Base-by-base conservation (phyloP, 2,888 invertebrate species). In the Malthinus flaveolus region DNA sequence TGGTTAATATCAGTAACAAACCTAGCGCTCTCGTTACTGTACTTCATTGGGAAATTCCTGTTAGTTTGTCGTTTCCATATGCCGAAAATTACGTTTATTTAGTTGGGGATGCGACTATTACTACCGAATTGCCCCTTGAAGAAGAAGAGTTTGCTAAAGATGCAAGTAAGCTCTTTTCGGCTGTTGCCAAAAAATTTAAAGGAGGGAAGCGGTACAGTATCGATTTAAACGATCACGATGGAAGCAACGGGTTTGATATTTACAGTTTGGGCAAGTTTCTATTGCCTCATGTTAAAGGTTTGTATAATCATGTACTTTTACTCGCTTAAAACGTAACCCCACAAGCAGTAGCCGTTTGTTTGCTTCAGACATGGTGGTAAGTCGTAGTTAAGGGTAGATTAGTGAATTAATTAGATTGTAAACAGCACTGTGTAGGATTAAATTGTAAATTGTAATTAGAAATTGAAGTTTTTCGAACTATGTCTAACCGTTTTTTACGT, bases 11-110 rank as follows among this genome's bases (percentile, higher is more conserved):
- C 37, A 46, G 55, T 32, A 42, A 52, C n/a, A 44, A 39, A 9
- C 52, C 42, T 13, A 37, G 49, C 1, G 56, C 50, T 7, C 60
- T 54, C 7, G 47, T 64, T 11, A 64, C 58, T 8, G 47, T 64
- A 34, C 58, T 62, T 7, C 56, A 64, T 44, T 57, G 57, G 48
- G 59, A 62, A 45, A 60, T 58, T 31, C 52, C 57, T 35, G 58
- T 59, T 35, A 59, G 51, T 15, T 13, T 60, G 1, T 46, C 56
- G 0, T 36, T 64, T 10, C 64, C 64, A 3, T 60, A 46, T 15
- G 34, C 49, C 1, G 51, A 61, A 36, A 53, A 47, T 4, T 57
- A 56, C 1, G 45, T 57, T 15, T 62, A 64, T 54, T 55, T 62
- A 31, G 59, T 62, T 33, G 64, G 64, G 32, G 50, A 59, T 12